Base-by-base conservation (phyloP, 2,888 invertebrate species). In the Nemapogon koenigi region DNA sequence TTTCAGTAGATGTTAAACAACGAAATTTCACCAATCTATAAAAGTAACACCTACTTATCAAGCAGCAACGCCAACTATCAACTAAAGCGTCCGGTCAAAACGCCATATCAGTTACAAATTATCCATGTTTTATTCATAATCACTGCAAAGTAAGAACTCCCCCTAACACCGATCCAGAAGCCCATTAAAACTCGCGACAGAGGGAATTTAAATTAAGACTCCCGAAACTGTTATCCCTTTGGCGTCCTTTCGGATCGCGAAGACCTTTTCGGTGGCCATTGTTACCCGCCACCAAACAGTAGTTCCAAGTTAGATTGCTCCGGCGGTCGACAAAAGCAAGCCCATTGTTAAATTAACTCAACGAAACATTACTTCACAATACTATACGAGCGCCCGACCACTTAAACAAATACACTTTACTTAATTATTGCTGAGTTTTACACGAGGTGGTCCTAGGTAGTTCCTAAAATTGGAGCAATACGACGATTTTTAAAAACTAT, bases 91-190 rank as follows among this genome's bases (percentile, higher is more conserved):
- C n/a, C n/a, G n/a, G n/a, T n/a, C 33, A 22, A 19, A 33, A 33
- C 33, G 33, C 19, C 28, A 17, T 28, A 27, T 37, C 28, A 27
- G 27, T 37, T 37, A 28, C 13, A 37, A 28, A 27, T 28, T 27
- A 28, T 28, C 33, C 48, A 71, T 71, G 69, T 72, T 68, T 70
- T 67, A 71, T 72, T 71, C 68, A 70, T 68, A 55, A 60, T 57
- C 55, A 27, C 37, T 14, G n/a, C 10, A 48, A 51, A 56, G 58
- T 57, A 57, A 56, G 54, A 62, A 61, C 52, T 61, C 60, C 59
- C n/a, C 59, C 55, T 66, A 68, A 69, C 65, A 67, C 49, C 60
- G 62, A 64, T 64, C 69, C 62, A 53, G 40, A 51, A 62, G 58
- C 62, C 62, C 63, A 64, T 66, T 67, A 61, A 59, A 62, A 57